These are phyloP conservation scores for Saguinus midas DNA, from an alignment of 2,113 vertebrate genomes.

Conservation along the genomic window DNA sequence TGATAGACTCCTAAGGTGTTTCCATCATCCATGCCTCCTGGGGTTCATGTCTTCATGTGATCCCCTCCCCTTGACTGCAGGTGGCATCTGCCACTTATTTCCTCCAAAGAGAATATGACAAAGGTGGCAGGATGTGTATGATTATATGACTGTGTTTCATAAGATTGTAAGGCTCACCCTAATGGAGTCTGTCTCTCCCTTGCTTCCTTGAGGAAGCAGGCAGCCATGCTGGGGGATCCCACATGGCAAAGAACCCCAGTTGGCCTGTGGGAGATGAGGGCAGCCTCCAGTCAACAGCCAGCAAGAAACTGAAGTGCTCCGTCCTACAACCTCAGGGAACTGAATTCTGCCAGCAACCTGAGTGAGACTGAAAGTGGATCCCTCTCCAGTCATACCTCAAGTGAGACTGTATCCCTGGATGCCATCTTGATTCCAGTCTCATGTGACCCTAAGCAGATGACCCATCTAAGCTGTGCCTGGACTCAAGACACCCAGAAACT, in stretches of 20 bases:
- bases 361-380: neutral
- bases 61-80: neutral
- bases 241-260: neutral
- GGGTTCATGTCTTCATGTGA: neutral
- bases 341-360: neutral
- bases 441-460: neutral
- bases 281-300: neutral
- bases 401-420: neutral
- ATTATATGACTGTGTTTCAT: neutral
- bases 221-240: neutral
- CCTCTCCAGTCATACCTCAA: neutral
- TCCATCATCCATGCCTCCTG: neutral
- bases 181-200: neutral
- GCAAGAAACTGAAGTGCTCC: neutral
- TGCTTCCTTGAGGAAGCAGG: neutral
- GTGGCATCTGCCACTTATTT: neutral
- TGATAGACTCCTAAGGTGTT: neutral
- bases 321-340: neutral
- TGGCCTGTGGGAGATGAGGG: neutral
- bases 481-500: neutral
- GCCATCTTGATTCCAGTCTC: neutral
- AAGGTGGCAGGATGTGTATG: neutral
- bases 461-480: neutral
- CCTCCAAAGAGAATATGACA: neutral
- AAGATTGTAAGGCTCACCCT: neutral